Percentiles rank a stretch among this genome's conserved stretches.
Evolutionary conservation across 2,888 invertebrate species (phyloP).

Genomic region (Calameuta idolon): DNA sequence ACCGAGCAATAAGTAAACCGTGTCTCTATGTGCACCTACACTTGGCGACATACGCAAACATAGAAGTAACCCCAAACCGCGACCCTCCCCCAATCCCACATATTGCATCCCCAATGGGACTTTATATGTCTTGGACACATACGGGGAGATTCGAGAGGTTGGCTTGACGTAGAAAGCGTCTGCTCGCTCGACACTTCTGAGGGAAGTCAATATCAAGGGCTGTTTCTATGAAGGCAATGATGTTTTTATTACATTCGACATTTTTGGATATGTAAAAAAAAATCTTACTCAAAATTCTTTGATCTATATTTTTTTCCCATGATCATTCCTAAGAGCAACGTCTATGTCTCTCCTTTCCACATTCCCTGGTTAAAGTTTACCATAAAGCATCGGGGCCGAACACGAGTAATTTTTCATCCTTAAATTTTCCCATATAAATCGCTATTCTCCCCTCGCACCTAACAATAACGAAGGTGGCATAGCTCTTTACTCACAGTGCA

Average conservation of each 20-base stretch:
- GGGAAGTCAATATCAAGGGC: not conserved
- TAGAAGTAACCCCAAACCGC: constrained; percentile 27
- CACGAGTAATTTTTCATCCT: constrained; percentile 24
- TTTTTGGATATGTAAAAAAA: not conserved
- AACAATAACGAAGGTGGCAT: constrained; percentile 4
- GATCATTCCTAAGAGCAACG: not conserved
- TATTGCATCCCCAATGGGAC: constrained; percentile 27
- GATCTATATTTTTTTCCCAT: not conserved
- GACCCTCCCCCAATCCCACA: constrained; percentile 23
- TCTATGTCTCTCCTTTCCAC: not conserved
- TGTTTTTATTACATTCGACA: too few relatives aligned
- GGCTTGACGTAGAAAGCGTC: not conserved
- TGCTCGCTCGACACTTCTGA: not conserved
- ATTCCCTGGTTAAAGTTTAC: not conserved
- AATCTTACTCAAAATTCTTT: not conserved
- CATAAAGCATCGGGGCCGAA: not conserved
- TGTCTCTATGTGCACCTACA: constrained; percentile 25
- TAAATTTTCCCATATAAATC: constrained; percentile 42
- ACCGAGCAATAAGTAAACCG: constrained; percentile 37
- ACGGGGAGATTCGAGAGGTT: constrained; percentile 4
- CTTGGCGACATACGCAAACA: constrained; percentile 27
- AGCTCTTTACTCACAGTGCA: not conserved
- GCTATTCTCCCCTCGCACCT: constrained; percentile 27
- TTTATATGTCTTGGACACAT: constrained; percentile 39
- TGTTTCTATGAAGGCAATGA: not conserved